Base-by-base conservation (phyloP, 2,113 vertebrate genomes). In the Machaerirhynchus nigripectus region DNA sequence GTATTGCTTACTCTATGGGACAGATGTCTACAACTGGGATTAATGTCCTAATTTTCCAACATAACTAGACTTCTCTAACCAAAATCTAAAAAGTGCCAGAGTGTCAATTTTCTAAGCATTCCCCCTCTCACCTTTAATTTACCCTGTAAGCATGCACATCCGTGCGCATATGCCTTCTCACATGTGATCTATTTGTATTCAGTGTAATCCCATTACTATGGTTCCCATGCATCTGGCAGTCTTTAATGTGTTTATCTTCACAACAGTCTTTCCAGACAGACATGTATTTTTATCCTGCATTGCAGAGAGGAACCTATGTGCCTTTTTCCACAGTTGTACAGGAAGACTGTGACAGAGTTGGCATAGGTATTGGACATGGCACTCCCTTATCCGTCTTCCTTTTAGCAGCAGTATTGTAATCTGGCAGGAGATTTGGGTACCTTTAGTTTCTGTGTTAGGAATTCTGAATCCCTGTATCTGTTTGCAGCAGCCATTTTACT, bases 401-500 rank as follows among this genome's bases (percentile, higher is more conserved):
- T 87, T 60, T 42, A 81, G 40, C 24, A 60, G 59, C 49, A n/a
- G 11, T 76, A 55, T 27, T 49, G 47, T 70, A 46, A 55, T 60
- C 15, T 83, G 39, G 30, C 5, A 5, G 46, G 46, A 90, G 46
- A 69, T 77, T 44, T 23, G 17, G 26, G 27, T 79, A 61, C 55
- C 22, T 88, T 89, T 78, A 49, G 23, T 64, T 87, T 85, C 76
- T 68, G 22, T 56, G 13, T 92, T 87, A 39, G 74, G 71, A 89
- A 68, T 84, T 92, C 40, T 8, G 2, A 64, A 89, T 92, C 37
- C 19, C 37, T 82, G 13, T 75, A 7, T 76, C 37, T 63, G 42
- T 65, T 53, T 94, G 80, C 53, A 89, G 69, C 76, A 96, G 86
- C 83, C 88, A 82, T 96, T 96, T 96, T 82, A 63, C 56, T 87